A percentile compares a stretch with the other conserved stretches of the same genome.
phyloP scores from a whole-genome alignment of 1,140 invertebrate genomes.

The Muscidifurax raptorellus region DNA sequence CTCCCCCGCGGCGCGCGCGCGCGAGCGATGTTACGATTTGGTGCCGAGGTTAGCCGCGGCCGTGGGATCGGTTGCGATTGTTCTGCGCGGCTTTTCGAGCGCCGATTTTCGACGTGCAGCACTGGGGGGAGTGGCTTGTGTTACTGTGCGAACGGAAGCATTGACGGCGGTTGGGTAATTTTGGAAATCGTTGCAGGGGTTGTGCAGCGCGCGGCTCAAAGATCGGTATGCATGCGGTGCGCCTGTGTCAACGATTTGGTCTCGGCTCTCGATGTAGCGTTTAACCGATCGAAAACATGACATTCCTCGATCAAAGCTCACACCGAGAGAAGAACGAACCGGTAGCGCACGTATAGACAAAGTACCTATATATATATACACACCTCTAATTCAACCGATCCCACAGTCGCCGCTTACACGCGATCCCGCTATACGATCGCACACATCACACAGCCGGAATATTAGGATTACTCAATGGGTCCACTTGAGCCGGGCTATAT shows the following conservation, averaged over 20 bases:
- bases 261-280: too few relatives aligned
- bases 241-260: too few relatives aligned
- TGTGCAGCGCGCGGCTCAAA: too few relatives aligned
- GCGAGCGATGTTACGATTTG: conserved; percentile 30
- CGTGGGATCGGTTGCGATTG: conserved; percentile 14
- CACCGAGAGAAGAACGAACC: not conserved
- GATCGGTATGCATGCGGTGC: too few relatives aligned
- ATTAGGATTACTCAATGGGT: not conserved
- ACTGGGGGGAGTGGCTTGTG: not conserved
- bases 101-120: not conserved
- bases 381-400: not conserved
- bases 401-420: not conserved
- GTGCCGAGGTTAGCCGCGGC: conserved; percentile 6
- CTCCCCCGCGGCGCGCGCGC: not conserved
- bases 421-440: not conserved
- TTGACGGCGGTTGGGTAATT: not conserved
- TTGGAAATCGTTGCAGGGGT: not conserved
- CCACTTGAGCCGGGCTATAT: not conserved
- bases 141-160: not conserved
- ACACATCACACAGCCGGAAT: not conserved
- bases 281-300: too few relatives aligned
- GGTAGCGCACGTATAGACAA: not conserved
- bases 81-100: not conserved
- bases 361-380: too few relatives aligned
- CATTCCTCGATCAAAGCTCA: not conserved